Conservation (phyloP, 2,113 vertebrate species). For the Mobula birostris region DNA sequence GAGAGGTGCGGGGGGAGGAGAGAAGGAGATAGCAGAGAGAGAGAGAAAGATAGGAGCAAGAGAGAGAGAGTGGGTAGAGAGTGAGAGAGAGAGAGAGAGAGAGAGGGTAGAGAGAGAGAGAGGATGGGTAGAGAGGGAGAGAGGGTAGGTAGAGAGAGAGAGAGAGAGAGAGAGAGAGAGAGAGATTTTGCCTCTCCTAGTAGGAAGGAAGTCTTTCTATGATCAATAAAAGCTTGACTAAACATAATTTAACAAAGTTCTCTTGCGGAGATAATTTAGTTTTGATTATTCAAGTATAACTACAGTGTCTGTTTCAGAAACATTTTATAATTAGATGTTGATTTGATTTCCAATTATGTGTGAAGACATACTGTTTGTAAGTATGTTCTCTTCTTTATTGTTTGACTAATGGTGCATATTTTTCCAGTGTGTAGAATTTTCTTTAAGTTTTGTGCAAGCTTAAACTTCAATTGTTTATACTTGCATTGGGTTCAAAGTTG, state of each 20-base stretch:
- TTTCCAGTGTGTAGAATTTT: not conserved
- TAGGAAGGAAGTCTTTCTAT: not conserved
- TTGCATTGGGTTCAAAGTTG: not conserved
- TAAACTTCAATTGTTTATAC: not conserved
- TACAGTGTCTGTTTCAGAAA: not conserved
- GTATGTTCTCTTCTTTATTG: not conserved
- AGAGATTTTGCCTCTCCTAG: not conserved
- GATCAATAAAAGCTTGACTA: not conserved
- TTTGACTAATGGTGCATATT: not conserved
- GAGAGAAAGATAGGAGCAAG: no score
- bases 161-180: no score
- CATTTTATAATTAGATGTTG: slow-evolving; percentile 17
- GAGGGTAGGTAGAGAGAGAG: no score
- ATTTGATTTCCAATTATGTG: not conserved
- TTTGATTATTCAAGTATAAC: not conserved
- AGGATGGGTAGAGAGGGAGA: no score
- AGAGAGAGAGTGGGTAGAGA: no score
- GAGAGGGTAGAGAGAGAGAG: no score
- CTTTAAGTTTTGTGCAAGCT: not conserved
- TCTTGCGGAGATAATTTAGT: not conserved
- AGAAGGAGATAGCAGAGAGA: no score
- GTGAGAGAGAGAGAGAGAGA: no score
- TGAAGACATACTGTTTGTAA: not conserved
- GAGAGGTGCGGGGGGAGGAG: no score
- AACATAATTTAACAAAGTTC: not conserved